Evolutionary conservation across 1,140 invertebrate genomes (phyloP).

Genomic region (Halyomorpha halys): DNA sequence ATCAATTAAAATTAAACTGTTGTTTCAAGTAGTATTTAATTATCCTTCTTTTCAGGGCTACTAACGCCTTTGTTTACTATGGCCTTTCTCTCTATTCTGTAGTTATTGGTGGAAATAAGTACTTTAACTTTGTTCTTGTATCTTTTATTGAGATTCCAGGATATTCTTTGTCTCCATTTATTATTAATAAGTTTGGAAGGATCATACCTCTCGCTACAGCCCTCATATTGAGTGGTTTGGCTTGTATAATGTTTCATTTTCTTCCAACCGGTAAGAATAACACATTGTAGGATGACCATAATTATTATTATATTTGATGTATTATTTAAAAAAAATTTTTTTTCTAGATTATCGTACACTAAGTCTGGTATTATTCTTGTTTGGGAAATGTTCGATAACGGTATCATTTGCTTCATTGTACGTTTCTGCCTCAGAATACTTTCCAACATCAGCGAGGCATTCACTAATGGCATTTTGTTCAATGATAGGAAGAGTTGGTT

Average conservation of each 20-base stretch:
- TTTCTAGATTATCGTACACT: not conserved
- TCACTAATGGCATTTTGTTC: conserved; percentile 55
- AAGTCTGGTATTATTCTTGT: conserved; percentile 44
- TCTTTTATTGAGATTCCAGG: conserved; percentile 42
- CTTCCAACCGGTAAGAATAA: conserved; percentile 24
- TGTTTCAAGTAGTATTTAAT: too few relatives aligned
- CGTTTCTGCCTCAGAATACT: conserved; percentile 61
- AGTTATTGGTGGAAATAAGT: conserved; percentile 32
- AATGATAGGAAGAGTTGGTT: conserved; percentile 57
- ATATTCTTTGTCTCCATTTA: conserved; percentile 27
- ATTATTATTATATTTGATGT: too few relatives aligned
- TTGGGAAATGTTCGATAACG: conserved; percentile 65
- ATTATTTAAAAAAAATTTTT: too few relatives aligned
- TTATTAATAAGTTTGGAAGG: conserved; percentile 27
- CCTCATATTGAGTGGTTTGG: conserved; percentile 28
- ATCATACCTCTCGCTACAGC: conserved; percentile 23
- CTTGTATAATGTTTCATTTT: conserved; percentile 29
- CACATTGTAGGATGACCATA: not conserved
- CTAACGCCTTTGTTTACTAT: conserved; percentile 60
- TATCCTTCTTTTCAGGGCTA: conserved; percentile 43
- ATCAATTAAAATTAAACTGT: too few relatives aligned
- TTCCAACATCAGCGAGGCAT: conserved; percentile 55
- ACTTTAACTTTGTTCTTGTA: conserved; percentile 42
- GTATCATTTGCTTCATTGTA: conserved; percentile 59
- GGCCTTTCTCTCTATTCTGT: conserved; percentile 54